Evolutionary conservation across 2,888 invertebrate species (phyloP).

Genomic region (Chouioia cunea): DNA sequence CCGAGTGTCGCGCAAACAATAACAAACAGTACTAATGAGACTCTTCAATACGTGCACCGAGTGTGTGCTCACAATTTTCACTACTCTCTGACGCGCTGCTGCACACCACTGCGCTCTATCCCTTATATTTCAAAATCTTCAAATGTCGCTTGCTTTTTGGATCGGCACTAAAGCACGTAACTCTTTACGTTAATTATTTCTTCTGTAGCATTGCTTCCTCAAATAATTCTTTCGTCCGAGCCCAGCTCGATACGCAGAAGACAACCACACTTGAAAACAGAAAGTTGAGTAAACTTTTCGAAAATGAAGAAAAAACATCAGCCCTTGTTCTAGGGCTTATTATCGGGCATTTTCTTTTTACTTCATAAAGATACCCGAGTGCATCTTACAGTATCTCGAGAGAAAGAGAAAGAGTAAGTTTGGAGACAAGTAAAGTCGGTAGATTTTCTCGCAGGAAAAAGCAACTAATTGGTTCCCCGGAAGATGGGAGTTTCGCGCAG

Average conservation of each 20-base stretch:
- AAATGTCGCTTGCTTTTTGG: too few species aligned
- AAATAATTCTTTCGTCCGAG: not conserved
- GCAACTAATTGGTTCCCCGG: conserved; percentile 66
- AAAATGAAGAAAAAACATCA: not conserved
- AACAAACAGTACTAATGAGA: conserved; percentile 68
- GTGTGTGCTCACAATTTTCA: conserved; percentile 38
- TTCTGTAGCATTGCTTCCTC: not conserved
- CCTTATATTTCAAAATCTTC: not conserved
- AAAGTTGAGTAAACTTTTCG: conserved; percentile 1
- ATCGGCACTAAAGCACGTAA: too few species aligned
- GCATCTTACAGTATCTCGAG: not conserved
- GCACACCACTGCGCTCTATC: too few species aligned
- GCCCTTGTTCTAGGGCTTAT: conserved; percentile 24
- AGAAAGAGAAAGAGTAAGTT: conserved; percentile 23
- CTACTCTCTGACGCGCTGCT: conserved; percentile 28
- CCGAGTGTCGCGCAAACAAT: conserved; percentile 65
- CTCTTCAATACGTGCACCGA: conserved; percentile 62
- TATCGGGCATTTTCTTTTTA: conserved; percentile 39
- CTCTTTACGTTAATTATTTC: not conserved
- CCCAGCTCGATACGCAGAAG: not conserved
- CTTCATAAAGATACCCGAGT: conserved; percentile 29
- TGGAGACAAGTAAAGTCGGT: conserved; percentile 44
- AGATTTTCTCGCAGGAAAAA: conserved; percentile 61
- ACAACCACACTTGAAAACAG: not conserved
- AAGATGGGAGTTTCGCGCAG: conserved; percentile 59